Percentiles rank a stretch among this genome's conserved stretches.
Conservation (phyloP, 2,888 invertebrate genomes). For the Neocrepidodera transversa region DNA sequence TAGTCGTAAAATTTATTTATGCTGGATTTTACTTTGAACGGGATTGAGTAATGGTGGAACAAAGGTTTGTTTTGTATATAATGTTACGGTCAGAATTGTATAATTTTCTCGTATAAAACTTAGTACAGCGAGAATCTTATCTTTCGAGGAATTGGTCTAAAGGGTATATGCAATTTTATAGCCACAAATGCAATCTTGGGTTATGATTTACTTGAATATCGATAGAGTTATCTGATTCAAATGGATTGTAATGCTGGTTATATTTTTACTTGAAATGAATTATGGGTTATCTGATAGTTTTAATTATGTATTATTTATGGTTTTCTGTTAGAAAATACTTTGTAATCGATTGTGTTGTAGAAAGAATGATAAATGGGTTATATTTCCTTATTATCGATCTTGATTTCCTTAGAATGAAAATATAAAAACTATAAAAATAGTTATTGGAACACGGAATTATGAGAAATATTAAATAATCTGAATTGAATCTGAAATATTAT, state of each 20-base stretch:
- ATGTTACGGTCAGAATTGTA: slow-evolving; percentile 47
- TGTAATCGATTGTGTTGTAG: slow-evolving; percentile 14
- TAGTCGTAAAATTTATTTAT: slow-evolving; percentile 53
- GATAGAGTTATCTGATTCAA: slow-evolving; percentile 35
- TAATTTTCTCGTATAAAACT: slow-evolving; percentile 46
- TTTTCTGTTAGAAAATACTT: slow-evolving; percentile 13
- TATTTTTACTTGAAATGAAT: slow-evolving; percentile 28
- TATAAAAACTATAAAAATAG: too few relatives aligned
- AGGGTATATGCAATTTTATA: slow-evolving; percentile 35
- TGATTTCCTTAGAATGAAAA: too few relatives aligned
- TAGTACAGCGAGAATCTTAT: slow-evolving; percentile 40
- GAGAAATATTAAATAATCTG: too few relatives aligned
- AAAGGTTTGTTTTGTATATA: slow-evolving; percentile 48
- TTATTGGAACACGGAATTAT: too few relatives aligned
- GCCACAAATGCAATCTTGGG: slow-evolving; percentile 29
- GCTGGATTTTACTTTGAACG: slow-evolving; percentile 44
- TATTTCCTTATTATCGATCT: too few relatives aligned
- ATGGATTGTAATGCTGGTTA: slow-evolving; percentile 14
- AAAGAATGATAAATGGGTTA: slow-evolving; percentile 21
- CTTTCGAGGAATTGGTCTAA: slow-evolving; percentile 38
- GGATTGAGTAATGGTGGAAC: slow-evolving; percentile 51
- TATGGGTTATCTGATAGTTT: slow-evolving; percentile 29
- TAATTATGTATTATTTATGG: slow-evolving; percentile 31
- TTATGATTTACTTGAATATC: slow-evolving; percentile 38
- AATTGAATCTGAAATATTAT: too few relatives aligned